phyloP scores from a whole-genome alignment of 2,888 invertebrate species.

The Monopis laevigella region DNA sequence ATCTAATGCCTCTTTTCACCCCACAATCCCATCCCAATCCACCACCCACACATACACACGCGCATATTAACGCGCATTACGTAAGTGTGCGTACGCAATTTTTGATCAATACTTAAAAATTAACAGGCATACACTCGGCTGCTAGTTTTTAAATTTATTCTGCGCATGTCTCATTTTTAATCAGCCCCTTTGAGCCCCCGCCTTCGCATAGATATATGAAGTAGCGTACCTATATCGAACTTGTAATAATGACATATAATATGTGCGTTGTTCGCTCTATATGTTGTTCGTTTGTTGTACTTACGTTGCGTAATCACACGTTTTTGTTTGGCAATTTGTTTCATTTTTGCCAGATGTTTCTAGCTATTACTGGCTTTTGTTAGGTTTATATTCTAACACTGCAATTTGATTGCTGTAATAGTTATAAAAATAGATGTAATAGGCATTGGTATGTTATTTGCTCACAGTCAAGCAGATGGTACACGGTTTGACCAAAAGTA shows the following conservation, averaged over 20 bases:
- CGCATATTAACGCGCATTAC: neutral
- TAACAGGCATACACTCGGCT: constrained; percentile 50
- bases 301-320: no score
- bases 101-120: constrained; percentile 69
- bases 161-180: constrained; percentile 68
- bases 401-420: no score
- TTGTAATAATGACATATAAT: constrained; percentile 8
- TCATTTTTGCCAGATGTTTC: no score
- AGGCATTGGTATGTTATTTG: no score
- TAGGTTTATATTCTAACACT: no score
- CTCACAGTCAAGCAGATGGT: no score
- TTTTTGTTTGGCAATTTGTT: no score
- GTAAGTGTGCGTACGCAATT: constrained; percentile 52
- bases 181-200: constrained; percentile 43
- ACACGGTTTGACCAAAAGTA: no score
- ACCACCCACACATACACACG: neutral
- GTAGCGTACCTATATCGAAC: neutral
- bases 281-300: no score
- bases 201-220: constrained; percentile 2
- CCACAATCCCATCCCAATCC: neutral
- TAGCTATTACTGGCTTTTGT: no score
- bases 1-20: constrained; percentile 9
- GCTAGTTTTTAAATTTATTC: constrained; percentile 65
- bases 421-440: no score
- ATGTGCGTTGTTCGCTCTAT: no score